Evolutionary conservation across 2,113 vertebrate species (phyloP).

Genomic region (Cyanoliseus patagonus): DNA sequence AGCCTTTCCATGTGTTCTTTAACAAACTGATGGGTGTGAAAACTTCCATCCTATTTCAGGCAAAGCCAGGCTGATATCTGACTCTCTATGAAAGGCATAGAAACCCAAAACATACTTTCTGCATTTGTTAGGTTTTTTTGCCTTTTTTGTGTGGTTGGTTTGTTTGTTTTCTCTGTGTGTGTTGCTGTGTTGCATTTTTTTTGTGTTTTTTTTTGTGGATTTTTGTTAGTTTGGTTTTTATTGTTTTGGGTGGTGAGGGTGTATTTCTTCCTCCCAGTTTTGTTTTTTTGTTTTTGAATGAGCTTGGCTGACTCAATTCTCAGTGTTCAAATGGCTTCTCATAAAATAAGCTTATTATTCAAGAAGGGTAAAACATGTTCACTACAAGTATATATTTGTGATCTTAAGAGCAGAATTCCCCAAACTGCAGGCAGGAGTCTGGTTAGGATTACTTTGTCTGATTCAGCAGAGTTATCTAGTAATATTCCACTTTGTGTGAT

Average conservation of each 20-base stretch:
- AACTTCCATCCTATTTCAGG: neutral
- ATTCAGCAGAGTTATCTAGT: neutral
- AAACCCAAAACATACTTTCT: neutral
- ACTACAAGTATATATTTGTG: neutral
- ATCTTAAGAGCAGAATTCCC: neutral
- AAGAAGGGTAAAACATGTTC: neutral
- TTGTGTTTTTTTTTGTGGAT: neutral
- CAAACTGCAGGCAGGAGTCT: neutral
- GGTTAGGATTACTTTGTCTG: neutral
- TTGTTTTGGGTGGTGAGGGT: rapidly evolving
- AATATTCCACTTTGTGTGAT: neutral
- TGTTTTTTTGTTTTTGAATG: neutral
- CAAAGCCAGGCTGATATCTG: constrained; percentile 7
- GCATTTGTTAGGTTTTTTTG: neutral
- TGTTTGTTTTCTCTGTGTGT: neutral
- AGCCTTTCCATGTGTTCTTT: constrained; percentile 23
- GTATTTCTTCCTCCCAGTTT: neutral
- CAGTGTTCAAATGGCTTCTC: neutral
- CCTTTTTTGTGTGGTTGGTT: neutral
- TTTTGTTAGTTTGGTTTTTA: neutral
- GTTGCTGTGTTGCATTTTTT: neutral
- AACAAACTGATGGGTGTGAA: neutral
- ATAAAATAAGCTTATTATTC: neutral
- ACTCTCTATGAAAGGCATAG: neutral
- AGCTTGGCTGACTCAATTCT: neutral